phyloP scores from a whole-genome alignment of 2,888 invertebrate genomes.

The Idaea biselata region DNA sequence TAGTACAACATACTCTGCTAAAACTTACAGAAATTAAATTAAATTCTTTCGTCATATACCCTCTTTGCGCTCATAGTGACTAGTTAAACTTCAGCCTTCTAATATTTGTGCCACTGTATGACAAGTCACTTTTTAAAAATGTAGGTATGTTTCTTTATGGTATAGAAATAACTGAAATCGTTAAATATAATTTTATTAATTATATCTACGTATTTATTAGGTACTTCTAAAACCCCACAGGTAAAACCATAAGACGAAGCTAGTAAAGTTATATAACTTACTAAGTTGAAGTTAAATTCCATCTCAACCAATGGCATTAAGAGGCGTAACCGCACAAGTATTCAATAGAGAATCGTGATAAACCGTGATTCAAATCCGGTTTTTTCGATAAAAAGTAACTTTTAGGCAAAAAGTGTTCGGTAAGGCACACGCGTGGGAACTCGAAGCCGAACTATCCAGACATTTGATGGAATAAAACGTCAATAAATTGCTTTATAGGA shows the following conservation, averaged over 20 bases:
- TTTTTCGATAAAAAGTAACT: conserved; percentile 65
- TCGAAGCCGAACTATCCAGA: conserved; percentile 7
- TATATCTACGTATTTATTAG: neutral
- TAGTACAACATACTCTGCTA: too few species aligned
- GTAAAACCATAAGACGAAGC: neutral
- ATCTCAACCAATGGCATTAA: conserved; percentile 36
- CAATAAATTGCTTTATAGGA: conserved; percentile 36
- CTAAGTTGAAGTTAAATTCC: conserved; percentile 22
- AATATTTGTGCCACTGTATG: too few species aligned
- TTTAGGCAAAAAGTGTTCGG: conserved; percentile 68
- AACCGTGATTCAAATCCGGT: conserved; percentile 72
- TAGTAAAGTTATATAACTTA: conserved; percentile 22
- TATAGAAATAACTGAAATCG: neutral
- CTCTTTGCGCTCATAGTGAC: too few species aligned
- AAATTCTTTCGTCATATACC: too few species aligned
- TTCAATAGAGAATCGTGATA: conserved; percentile 46
- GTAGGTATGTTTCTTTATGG: too few species aligned
- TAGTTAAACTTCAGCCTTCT: too few species aligned
- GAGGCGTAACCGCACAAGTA: conserved; percentile 42
- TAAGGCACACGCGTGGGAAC: conserved; percentile 79
- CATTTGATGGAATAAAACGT: conserved; percentile 6
- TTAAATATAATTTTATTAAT: neutral
- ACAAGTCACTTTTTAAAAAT: too few species aligned
- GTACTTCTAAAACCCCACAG: neutral
- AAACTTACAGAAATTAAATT: too few species aligned